These are phyloP conservation scores for Syngnathoides biaculeatus DNA, from an alignment of 2,113 vertebrate species.

Conservation along the genomic window DNA sequence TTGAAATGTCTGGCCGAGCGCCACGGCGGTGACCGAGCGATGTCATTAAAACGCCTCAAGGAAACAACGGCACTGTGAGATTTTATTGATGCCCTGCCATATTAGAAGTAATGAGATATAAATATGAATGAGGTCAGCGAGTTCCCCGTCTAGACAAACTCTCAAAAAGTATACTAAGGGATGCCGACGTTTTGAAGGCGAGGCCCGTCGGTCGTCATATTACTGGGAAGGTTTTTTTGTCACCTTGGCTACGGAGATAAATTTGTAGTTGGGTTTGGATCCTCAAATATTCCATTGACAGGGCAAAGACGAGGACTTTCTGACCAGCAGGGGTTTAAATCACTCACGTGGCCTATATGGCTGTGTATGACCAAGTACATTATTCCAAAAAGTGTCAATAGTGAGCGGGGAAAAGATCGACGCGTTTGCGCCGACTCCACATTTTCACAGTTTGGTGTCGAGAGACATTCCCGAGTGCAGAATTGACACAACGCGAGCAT, in stretches of 20 bases:
- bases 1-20: constrained; percentile 20
- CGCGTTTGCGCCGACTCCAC: not conserved
- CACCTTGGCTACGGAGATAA: constrained; percentile 4
- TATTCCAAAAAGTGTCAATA: not conserved
- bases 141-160: constrained; percentile 35
- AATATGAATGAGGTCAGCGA: constrained; percentile 19
- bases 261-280: no score
- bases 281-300: no score
- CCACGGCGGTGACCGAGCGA: constrained; percentile 15
- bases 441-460: not conserved
- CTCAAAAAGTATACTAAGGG: constrained; percentile 13
- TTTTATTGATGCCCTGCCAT: constrained; percentile 16
- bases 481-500: not conserved
- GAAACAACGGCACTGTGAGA: constrained; percentile 10
- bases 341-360: not conserved
- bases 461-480: not conserved
- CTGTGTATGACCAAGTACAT: not conserved
- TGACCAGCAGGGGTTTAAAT: not conserved
- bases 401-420: not conserved
- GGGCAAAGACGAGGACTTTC: no score
- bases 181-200: constrained; percentile 15
- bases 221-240: constrained; percentile 27
- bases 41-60: constrained; percentile 32
- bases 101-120: constrained; percentile 31
- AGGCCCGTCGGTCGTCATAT: constrained; percentile 4